These are phyloP conservation scores for Rhea pennata DNA, from an alignment of 2,113 vertebrate genomes.

Conservation along the genomic window DNA sequence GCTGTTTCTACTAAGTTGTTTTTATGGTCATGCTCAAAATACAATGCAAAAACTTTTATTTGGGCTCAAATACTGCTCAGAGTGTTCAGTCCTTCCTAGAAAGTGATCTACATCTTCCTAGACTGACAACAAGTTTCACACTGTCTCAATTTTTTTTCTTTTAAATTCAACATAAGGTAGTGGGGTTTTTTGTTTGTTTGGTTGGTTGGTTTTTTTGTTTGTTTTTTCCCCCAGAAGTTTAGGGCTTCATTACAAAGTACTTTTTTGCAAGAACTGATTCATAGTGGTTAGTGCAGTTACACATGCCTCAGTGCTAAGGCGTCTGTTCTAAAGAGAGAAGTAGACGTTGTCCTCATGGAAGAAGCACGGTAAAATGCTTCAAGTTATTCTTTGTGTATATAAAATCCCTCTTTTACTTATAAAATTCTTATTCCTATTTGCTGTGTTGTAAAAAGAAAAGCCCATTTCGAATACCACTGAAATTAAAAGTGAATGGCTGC, in stretches of 20 bases:
- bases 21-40: neutral
- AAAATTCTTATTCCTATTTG: neutral
- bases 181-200: no score
- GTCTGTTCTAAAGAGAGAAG: neutral
- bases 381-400: neutral
- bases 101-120: neutral
- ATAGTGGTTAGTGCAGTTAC: neutral
- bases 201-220: no score
- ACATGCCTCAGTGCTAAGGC: neutral
- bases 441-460: neutral
- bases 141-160: neutral
- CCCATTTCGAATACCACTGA: neutral
- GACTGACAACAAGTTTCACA: neutral
- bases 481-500: conserved; percentile 8
- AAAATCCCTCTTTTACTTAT: neutral
- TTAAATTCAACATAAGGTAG: neutral
- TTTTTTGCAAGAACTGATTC: neutral
- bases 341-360: neutral
- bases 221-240: neutral
- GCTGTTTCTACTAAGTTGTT: neutral
- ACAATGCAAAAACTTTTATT: neutral
- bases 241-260: neutral
- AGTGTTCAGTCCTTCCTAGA: neutral
- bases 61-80: neutral
- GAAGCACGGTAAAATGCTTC: neutral